phyloP scores from a whole-genome alignment of 2,888 invertebrate species.

The Loripinus fragilis region DNA sequence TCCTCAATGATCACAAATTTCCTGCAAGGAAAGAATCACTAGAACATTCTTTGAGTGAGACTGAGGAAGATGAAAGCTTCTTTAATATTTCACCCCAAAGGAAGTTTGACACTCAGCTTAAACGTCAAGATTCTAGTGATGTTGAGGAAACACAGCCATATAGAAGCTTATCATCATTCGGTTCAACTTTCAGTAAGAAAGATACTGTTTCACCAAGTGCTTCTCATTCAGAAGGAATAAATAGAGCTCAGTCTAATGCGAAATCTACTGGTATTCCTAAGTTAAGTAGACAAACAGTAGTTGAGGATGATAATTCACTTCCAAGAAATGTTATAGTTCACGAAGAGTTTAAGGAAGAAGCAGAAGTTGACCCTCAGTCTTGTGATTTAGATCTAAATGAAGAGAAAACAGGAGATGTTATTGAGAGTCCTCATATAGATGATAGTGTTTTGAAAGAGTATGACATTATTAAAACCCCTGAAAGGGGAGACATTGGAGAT shows the following conservation, averaged over 20 bases:
- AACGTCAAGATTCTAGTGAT: constrained; percentile 45
- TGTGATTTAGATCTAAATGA: not conserved
- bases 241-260: not conserved
- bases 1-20: not conserved
- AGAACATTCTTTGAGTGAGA: constrained; percentile 38
- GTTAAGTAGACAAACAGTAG: constrained; percentile 9
- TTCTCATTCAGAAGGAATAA: not conserved
- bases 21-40: not conserved
- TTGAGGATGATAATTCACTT: constrained; percentile 3
- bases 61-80: constrained; percentile 31
- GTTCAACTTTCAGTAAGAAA: constrained; percentile 44
- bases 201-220: not conserved
- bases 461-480: constrained; percentile 15
- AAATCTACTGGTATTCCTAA: constrained; percentile 6
- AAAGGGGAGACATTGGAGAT: constrained; percentile 11
- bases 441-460: constrained; percentile 8
- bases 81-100: constrained; percentile 50
- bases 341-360: not conserved
- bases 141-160: constrained; percentile 31
- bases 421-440: not conserved
- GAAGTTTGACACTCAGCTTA: constrained; percentile 36
- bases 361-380: not conserved
- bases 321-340: not conserved
- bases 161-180: constrained; percentile 51
- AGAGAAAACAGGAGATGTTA: not conserved